Conservation (phyloP, 2,888 invertebrate genomes). For the Tiliacea aurago region DNA sequence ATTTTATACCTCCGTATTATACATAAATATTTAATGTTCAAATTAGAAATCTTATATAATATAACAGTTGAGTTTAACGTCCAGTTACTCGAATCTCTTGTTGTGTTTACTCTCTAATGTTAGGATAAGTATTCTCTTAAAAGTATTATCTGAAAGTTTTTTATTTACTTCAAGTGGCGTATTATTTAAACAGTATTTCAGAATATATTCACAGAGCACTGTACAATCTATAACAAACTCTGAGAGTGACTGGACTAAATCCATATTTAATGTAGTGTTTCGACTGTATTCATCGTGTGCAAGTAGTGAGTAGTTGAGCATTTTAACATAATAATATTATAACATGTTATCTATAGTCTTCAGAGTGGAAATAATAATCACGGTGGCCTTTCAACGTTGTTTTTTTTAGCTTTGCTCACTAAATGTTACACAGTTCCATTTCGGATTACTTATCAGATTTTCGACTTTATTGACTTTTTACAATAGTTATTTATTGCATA, state of each 20-base stretch:
- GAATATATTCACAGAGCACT: constrained; percentile 10
- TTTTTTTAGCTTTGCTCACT: constrained; percentile 63
- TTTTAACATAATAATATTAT: constrained; percentile 65
- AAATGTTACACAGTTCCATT: constrained; percentile 36
- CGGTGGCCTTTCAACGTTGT: constrained; percentile 71
- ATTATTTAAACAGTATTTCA: constrained; percentile 31
- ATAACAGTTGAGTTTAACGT: constrained; percentile 42
- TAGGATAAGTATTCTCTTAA: constrained; percentile 36
- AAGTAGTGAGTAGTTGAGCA: constrained; percentile 71
- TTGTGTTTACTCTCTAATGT: constrained; percentile 25
- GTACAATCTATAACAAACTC: constrained; percentile 13
- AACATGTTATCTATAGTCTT: constrained; percentile 59
- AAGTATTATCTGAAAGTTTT: constrained; percentile 39
- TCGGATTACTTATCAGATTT: constrained; percentile 17
- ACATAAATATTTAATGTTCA: constrained; percentile 57
- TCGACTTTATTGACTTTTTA: constrained; percentile 24
- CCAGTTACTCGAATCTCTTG: constrained; percentile 67
- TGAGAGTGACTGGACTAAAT: constrained; percentile 62
- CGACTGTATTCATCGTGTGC: constrained; percentile 68
- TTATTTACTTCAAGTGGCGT: neutral
- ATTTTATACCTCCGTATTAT: constrained; percentile 65
- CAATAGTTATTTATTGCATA: constrained; percentile 48
- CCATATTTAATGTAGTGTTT: constrained; percentile 67
- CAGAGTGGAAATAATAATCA: constrained; percentile 64
- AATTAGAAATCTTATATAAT: constrained; percentile 52